phyloP scores from a whole-genome alignment of 1,140 invertebrate species.

The Spodoptera litura region DNA sequence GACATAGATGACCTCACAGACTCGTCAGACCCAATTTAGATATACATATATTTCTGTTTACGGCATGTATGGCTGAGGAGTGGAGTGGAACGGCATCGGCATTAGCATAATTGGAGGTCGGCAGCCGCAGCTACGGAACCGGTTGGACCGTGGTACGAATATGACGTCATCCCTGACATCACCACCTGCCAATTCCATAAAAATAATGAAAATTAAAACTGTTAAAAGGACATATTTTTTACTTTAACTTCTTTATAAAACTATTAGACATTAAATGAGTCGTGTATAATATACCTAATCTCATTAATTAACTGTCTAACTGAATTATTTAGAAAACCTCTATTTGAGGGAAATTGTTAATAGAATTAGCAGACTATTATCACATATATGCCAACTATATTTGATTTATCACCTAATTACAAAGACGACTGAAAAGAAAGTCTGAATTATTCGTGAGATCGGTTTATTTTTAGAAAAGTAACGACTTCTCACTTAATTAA shows the following conservation, averaged over 20 bases:
- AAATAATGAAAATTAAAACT: conserved; percentile 35
- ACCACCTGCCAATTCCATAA: conserved; percentile 50
- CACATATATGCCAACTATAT: neutral
- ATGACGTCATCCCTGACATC: conserved; percentile 80
- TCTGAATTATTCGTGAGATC: neutral
- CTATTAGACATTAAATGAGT: no score
- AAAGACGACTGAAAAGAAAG: neutral
- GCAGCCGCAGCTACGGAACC: conserved; percentile 61
- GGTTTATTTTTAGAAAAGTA: neutral
- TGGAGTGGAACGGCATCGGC: conserved; percentile 68
- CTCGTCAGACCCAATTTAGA: conserved; percentile 41
- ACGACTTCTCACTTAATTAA: conserved; percentile 5
- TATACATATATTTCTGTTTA: conserved; percentile 41
- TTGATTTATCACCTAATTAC: neutral
- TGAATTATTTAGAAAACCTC: neutral
- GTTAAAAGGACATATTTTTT: neutral
- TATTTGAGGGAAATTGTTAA: neutral
- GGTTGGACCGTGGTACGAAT: conserved; percentile 68
- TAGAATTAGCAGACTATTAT: no score
- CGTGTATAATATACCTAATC: neutral
- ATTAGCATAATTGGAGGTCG: conserved; percentile 84
- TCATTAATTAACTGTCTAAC: neutral
- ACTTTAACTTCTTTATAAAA: neutral
- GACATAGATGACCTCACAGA: conserved; percentile 34
- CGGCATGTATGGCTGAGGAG: conserved; percentile 55